phyloP scores from a whole-genome alignment of 2,888 invertebrate species.

The Mactromeris polynyma region DNA sequence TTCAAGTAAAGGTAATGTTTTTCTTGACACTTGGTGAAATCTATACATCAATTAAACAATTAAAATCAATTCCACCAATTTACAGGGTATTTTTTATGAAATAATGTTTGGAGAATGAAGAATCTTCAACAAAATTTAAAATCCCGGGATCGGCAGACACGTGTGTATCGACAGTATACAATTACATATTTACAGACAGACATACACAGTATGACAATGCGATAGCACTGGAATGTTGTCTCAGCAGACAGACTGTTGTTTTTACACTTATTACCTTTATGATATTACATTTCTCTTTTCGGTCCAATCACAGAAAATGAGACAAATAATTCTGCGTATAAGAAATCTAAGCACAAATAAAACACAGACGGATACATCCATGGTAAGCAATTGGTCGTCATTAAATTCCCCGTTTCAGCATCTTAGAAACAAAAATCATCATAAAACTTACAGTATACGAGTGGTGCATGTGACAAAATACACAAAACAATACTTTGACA shows the following conservation, averaged over 20 bases:
- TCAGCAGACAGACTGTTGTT: too few species aligned
- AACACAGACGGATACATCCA: neutral
- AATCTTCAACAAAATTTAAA: too few species aligned
- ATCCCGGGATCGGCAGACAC: too few species aligned
- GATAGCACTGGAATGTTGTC: too few species aligned
- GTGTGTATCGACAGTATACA: too few species aligned
- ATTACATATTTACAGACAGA: too few species aligned
- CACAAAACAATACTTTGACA: neutral
- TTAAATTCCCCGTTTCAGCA: neutral
- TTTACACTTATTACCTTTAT: too few species aligned
- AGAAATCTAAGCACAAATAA: neutral
- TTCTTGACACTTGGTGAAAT: neutral
- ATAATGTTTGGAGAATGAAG: neutral
- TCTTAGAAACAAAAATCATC: neutral
- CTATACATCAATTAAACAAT: neutral
- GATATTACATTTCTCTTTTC: too few species aligned
- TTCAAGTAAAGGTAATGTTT: neutral
- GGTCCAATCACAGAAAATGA: neutral
- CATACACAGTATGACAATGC: too few species aligned
- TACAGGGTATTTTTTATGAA: conserved; percentile 5
- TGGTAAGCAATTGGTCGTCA: neutral
- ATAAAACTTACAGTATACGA: neutral
- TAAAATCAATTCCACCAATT: neutral
- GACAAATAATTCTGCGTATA: neutral
- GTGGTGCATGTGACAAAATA: neutral